A percentile compares a stretch with the other conserved stretches of the same genome.
Conservation (phyloP, 2,113 vertebrate species). For the Tapirus terrestris region DNA sequence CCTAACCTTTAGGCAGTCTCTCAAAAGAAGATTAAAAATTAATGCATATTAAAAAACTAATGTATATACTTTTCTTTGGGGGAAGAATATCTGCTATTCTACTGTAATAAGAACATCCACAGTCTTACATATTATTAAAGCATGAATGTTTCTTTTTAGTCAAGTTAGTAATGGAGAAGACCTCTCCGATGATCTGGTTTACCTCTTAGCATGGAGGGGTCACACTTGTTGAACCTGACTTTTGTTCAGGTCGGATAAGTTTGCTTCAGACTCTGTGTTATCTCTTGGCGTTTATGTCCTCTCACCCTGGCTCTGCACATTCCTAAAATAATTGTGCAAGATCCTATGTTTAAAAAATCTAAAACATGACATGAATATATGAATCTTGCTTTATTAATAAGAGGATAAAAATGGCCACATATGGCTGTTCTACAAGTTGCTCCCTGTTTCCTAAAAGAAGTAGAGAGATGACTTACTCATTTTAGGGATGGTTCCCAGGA, state of each 20-base stretch:
- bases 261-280: not conserved
- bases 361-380: not conserved
- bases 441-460: not conserved
- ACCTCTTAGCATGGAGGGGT: not conserved
- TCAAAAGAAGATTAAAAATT: not conserved
- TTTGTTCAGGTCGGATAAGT: not conserved
- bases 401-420: not conserved
- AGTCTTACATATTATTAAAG: not conserved
- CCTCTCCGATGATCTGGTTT: not conserved
- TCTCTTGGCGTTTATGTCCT: not conserved
- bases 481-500: not conserved
- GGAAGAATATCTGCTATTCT: not conserved
- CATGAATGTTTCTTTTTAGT: not conserved
- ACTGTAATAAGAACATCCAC: not conserved
- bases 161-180: not conserved
- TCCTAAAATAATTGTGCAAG: not conserved
- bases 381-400: not conserved
- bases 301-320: not conserved
- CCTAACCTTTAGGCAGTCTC: not conserved
- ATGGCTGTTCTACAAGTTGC: not conserved
- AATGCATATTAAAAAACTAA: not conserved
- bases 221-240: not conserved
- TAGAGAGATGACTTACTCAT: not conserved
- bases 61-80: not conserved
- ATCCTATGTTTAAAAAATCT: not conserved